Conservation (phyloP, 2,888 invertebrate species). For the Xanthia togata region DNA sequence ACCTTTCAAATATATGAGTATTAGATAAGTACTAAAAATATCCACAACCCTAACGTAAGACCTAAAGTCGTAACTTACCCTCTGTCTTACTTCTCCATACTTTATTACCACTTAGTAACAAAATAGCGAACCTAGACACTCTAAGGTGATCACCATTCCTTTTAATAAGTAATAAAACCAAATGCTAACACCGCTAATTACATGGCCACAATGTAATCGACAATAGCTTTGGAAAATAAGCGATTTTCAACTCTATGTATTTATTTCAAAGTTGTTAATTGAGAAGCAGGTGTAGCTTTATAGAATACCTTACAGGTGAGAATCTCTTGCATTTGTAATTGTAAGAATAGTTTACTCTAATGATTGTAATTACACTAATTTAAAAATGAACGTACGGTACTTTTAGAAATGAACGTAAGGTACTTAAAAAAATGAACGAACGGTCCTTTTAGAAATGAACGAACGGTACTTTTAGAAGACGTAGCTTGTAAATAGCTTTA, state of each 20-base stretch:
- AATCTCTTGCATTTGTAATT: background rate
- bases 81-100: slow-evolving; percentile 15
- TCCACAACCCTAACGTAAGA: background rate
- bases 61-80: background rate
- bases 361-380: background rate
- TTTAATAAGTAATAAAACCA: slow-evolving; percentile 58
- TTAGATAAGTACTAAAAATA: background rate
- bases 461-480: background rate
- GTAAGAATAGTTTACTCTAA: slow-evolving; percentile 3
- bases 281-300: background rate
- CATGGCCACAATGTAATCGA: slow-evolving; percentile 37
- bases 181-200: slow-evolving; percentile 46
- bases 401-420: too few relatives aligned
- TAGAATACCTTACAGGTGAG: background rate
- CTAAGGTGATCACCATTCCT: slow-evolving; percentile 55
- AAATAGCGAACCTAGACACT: slow-evolving; percentile 32
- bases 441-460: background rate
- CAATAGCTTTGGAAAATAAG: slow-evolving; percentile 6
- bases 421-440: too few relatives aligned
- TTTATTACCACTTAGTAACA: slow-evolving; percentile 39
- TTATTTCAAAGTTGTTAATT: background rate
- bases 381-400: background rate
- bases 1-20: too few relatives aligned
- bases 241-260: slow-evolving; percentile 13
- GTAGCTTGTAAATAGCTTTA: background rate